Percentiles rank a stretch among this genome's conserved stretches.
Evolutionary conservation across 2,797 vertebrate species (phyloP).

Genomic region (Glyptemys insculpta): DNA sequence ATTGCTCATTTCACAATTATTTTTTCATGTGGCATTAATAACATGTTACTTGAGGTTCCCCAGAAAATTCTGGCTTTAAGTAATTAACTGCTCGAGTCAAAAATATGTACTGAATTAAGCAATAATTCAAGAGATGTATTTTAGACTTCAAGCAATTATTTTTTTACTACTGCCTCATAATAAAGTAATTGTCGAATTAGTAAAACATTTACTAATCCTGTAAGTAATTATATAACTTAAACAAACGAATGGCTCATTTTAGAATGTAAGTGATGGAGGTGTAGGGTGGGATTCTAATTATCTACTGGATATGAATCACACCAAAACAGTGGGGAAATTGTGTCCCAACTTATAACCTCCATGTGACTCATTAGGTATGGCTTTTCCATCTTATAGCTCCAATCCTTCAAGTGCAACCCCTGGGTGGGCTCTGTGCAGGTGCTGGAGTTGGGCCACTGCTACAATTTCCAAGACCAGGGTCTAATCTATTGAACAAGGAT

Average conservation of each 20-base stretch:
- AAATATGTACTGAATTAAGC: constrained; percentile 35
- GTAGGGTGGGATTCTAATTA: constrained; percentile 64
- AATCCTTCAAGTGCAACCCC: background rate
- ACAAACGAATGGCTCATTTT: constrained; percentile 28
- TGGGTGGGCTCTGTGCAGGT: background rate
- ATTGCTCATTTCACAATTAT: background rate
- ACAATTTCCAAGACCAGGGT: background rate
- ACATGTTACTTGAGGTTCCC: background rate
- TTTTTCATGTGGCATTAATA: constrained; percentile 21
- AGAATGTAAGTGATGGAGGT: background rate
- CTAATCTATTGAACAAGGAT: background rate
- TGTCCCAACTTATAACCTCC: background rate
- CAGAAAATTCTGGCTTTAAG: constrained; percentile 23
- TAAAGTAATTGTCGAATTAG: constrained; percentile 37
- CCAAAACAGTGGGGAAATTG: background rate
- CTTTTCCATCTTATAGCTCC: background rate
- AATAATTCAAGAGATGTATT: background rate
- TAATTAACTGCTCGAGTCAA: constrained; percentile 8
- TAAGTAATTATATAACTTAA: constrained; percentile 51
- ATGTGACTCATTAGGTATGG: background rate
- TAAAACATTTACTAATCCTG: constrained; percentile 45
- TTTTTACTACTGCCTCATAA: constrained; percentile 49
- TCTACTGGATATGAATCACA: background rate
- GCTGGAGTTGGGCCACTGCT: background rate
- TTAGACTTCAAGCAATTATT: background rate